These are phyloP conservation scores for Lutjanus argentimaculatus DNA, from an alignment of 2,797 vertebrate genomes.

Conservation along the genomic window DNA sequence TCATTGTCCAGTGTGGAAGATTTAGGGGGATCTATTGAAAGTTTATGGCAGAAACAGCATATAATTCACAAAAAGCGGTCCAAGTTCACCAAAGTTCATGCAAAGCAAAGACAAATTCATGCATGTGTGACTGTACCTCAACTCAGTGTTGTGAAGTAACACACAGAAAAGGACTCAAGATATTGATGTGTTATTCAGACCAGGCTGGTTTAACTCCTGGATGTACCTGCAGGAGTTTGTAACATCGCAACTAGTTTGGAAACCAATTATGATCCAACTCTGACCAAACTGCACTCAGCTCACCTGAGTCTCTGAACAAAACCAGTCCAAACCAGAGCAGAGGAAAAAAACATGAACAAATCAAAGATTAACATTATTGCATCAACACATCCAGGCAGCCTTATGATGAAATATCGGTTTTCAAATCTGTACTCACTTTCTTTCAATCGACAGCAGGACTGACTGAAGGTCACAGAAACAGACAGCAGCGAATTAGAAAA, in stretches of 20 bases:
- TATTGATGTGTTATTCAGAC: too few species aligned
- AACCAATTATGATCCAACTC: background rate
- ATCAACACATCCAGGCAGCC: conserved; percentile 21
- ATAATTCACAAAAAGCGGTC: too few species aligned
- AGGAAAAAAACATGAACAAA: background rate
- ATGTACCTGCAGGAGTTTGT: background rate
- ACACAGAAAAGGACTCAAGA: too few species aligned
- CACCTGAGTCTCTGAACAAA: background rate
- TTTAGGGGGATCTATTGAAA: too few species aligned
- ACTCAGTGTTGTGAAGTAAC: too few species aligned
- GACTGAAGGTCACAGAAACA: background rate
- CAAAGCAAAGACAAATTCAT: too few species aligned
- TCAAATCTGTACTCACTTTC: background rate
- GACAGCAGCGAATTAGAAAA: background rate
- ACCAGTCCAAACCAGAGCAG: background rate
- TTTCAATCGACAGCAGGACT: background rate
- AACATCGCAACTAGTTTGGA: background rate
- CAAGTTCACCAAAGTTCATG: too few species aligned
- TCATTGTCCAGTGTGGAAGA: too few species aligned
- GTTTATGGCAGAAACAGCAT: too few species aligned
- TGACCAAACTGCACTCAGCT: background rate
- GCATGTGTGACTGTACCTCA: too few species aligned
- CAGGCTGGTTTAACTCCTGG: background rate
- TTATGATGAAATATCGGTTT: background rate
- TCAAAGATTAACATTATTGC: background rate